Conservation (phyloP, 2,888 invertebrate species). For the Taenaris catops region DNA sequence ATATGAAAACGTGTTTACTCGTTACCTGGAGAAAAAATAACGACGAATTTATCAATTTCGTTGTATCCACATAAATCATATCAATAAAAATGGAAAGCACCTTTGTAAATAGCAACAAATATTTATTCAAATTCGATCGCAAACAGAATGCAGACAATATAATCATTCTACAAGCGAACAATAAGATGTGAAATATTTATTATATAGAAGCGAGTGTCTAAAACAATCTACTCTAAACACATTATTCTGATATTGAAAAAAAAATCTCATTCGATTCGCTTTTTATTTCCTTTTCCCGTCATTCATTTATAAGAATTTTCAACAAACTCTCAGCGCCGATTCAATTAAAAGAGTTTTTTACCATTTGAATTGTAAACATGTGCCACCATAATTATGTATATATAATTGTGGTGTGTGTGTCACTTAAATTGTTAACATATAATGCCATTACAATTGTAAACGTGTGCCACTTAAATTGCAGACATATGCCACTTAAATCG, state of each 20-base stretch:
- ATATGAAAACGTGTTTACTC: conserved; percentile 5
- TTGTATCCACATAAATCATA: conserved; percentile 2
- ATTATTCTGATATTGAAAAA: conserved; percentile 24
- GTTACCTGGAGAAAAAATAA: conserved; percentile 5
- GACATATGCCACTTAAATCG: too few species aligned
- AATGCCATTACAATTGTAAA: too few species aligned
- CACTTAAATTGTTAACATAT: too few species aligned
- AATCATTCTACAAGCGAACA: conserved; percentile 1
- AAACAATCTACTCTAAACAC: conserved; percentile 20
- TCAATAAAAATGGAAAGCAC: conserved; percentile 2
- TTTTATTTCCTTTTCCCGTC: conserved; percentile 18
- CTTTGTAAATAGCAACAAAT: conserved; percentile 6
- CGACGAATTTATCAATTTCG: conserved; percentile 4
- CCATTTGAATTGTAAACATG: too few species aligned
- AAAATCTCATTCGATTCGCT: conserved; percentile 23
- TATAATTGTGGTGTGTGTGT: too few species aligned
- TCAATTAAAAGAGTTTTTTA: conserved; percentile 24
- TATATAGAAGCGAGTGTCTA: conserved; percentile 12
- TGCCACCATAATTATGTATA: too few species aligned
- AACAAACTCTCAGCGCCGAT: conserved; percentile 19
- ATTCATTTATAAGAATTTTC: conserved; percentile 19
- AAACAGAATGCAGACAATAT: conserved; percentile 1
- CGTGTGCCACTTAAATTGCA: too few species aligned
- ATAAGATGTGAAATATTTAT: conserved; percentile 1
- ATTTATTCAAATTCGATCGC: conserved; percentile 5